Percentiles rank a stretch among this genome's conserved stretches.
These are phyloP conservation scores for Lobophora halterata DNA, from an alignment of 2,888 invertebrate species.

Conservation along the genomic window DNA sequence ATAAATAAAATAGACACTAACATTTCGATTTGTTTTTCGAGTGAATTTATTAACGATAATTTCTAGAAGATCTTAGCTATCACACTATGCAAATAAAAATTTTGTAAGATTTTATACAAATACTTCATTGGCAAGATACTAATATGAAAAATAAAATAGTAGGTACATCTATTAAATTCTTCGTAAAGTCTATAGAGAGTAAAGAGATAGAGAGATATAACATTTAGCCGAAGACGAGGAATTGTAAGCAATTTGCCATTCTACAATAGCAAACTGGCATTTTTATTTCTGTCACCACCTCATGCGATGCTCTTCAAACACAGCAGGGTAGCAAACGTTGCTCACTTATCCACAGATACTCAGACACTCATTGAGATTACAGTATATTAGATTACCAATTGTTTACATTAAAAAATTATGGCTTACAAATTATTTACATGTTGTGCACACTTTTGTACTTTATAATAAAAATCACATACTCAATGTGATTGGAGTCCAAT, in stretches of 20 bases:
- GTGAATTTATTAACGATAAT: conserved; percentile 50
- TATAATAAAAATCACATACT: conserved; percentile 68
- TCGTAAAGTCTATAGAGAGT: conserved; percentile 72
- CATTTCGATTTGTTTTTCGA: conserved; percentile 51
- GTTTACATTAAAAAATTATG: conserved; percentile 55
- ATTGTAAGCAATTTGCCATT: conserved; percentile 68
- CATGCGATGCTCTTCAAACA: conserved; percentile 69
- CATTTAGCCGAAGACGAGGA: conserved; percentile 52
- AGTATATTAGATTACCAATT: conserved; percentile 60
- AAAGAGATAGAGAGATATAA: conserved; percentile 69
- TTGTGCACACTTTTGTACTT: conserved; percentile 78
- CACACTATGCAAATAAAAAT: conserved; percentile 68
- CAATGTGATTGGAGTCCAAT: conserved; percentile 68
- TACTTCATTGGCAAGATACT: conserved; percentile 78
- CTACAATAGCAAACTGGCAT: conserved; percentile 68
- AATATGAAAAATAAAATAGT: conserved; percentile 54
- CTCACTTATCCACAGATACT: conserved; percentile 52
- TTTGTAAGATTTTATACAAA: conserved; percentile 62
- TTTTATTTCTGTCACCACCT: conserved; percentile 51
- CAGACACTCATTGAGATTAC: conserved; percentile 77
- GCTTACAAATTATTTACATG: conserved; percentile 74
- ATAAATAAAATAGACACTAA: conserved; percentile 58
- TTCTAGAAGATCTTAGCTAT: conserved; percentile 74
- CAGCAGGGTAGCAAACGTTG: conserved; percentile 60
- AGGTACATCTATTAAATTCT: conserved; percentile 62